Conservation (phyloP, 2,113 vertebrate genomes). For the Pontoporia blainvillei region DNA sequence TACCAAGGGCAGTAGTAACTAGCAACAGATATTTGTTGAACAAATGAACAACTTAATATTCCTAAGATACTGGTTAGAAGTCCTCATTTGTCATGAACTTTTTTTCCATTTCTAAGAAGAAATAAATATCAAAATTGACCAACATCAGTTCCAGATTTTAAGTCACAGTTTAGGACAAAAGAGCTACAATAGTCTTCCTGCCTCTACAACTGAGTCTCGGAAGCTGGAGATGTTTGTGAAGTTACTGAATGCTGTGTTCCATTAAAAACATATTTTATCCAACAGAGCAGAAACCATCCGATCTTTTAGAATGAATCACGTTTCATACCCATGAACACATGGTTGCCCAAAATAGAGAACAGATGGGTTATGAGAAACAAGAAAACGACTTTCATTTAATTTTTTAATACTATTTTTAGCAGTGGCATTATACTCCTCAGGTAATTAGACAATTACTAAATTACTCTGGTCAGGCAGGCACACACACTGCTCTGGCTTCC, state of each 20-base stretch:
- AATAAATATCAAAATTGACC: not conserved
- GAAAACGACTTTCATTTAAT: slow-evolving; percentile 75
- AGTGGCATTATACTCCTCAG: slow-evolving; percentile 79
- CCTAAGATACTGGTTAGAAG: not conserved
- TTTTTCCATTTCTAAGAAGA: not conserved
- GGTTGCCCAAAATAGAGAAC: slow-evolving; percentile 72
- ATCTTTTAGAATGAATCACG: not conserved
- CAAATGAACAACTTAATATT: not conserved
- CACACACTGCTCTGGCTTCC: slow-evolving; percentile 88
- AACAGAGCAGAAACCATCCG: not conserved
- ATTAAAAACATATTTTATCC: slow-evolving; percentile 1
- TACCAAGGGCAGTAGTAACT: not conserved
- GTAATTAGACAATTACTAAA: slow-evolving; percentile 96
- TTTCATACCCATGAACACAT: slow-evolving; percentile 44
- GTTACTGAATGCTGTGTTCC: not conserved
- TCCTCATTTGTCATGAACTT: not conserved
- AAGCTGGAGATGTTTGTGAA: not conserved
- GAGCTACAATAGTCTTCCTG: not conserved
- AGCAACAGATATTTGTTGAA: fast-evolving
- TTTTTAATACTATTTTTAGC: slow-evolving; percentile 93
- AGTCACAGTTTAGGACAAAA: not conserved
- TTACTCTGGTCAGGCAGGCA: slow-evolving; percentile 85
- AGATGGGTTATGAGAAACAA: slow-evolving; percentile 68
- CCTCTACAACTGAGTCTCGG: not conserved
- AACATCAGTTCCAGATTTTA: not conserved